Evolutionary conservation across 2,113 vertebrate species (phyloP).

Genomic region (Vombatus ursinus): DNA sequence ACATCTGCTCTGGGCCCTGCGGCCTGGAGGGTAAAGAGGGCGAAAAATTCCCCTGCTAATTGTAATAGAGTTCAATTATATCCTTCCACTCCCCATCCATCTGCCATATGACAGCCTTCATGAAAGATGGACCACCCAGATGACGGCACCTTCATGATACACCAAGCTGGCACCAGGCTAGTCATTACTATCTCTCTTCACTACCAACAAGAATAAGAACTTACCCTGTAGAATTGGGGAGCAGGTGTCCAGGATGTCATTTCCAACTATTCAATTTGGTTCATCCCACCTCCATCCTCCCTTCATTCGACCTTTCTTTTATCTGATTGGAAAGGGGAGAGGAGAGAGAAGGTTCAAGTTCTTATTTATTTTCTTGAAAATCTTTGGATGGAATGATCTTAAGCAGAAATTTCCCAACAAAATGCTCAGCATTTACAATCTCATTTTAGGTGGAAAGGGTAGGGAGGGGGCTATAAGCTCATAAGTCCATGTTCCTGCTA

Average conservation of each 20-base stretch:
- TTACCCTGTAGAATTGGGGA: not conserved
- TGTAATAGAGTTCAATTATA: not conserved
- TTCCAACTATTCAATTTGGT: not conserved
- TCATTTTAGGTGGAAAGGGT: not conserved
- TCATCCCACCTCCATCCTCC: not conserved
- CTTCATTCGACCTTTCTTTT: not conserved
- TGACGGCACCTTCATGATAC: not conserved
- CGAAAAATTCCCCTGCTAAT: constrained; percentile 11
- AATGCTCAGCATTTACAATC: constrained; percentile 8
- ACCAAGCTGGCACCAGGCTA: not conserved
- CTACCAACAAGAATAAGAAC: not conserved
- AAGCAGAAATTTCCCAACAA: not conserved
- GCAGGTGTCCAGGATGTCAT: not conserved
- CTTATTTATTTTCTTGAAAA: constrained; percentile 14
- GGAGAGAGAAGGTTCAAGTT: not conserved
- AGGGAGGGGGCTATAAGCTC: not conserved
- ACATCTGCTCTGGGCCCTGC: not conserved
- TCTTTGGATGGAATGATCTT: constrained; percentile 20
- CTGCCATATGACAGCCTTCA: constrained; percentile 1
- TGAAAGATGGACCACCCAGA: not conserved
- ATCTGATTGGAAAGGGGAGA: constrained; percentile 15
- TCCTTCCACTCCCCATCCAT: not conserved
- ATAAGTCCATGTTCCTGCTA: not conserved
- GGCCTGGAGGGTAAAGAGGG: not conserved
- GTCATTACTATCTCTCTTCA: not conserved